These are phyloP conservation scores for Campodea augens DNA, from an alignment of 1,140 invertebrate species.

Conservation along the genomic window DNA sequence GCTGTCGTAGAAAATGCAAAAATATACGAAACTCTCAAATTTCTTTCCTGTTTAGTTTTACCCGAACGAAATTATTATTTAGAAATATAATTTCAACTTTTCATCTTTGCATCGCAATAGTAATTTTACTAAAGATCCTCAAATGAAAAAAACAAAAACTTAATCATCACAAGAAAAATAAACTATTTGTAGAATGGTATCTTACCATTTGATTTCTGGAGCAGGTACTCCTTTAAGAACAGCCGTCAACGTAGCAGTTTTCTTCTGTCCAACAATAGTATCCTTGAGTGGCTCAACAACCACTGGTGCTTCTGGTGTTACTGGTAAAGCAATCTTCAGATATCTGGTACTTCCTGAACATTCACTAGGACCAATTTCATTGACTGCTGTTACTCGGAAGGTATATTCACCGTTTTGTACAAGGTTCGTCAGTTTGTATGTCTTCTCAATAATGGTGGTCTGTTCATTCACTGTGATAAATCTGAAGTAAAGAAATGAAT, in stretches of 20 bases:
- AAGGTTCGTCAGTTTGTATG: constrained; percentile 40
- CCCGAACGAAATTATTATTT: too few species aligned
- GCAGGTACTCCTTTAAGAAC: constrained; percentile 60
- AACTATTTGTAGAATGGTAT: neutral
- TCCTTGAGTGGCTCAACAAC: constrained; percentile 41
- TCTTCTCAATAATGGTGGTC: constrained; percentile 37
- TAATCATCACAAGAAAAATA: neutral
- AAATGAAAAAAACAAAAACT: too few species aligned
- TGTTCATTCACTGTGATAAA: constrained; percentile 40
- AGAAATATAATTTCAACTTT: too few species aligned
- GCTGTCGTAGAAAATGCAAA: too few species aligned
- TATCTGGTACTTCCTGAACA: constrained; percentile 34
- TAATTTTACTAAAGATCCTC: too few species aligned
- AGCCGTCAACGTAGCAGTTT: constrained; percentile 44
- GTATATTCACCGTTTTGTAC: constrained; percentile 46
- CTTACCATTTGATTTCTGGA: constrained; percentile 63
- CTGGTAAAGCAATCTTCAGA: constrained; percentile 31
- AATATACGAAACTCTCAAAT: too few species aligned
- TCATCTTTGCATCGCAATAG: too few species aligned
- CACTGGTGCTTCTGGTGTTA: constrained; percentile 31
- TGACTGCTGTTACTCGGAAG: constrained; percentile 55
- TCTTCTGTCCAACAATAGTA: constrained; percentile 30
- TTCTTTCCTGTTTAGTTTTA: too few species aligned
- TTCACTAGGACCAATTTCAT: constrained; percentile 44
- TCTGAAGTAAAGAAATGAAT: constrained; percentile 22